Evolutionary conservation across 2,797 vertebrate species (phyloP).

Genomic region (Nannoperca australis): DNA sequence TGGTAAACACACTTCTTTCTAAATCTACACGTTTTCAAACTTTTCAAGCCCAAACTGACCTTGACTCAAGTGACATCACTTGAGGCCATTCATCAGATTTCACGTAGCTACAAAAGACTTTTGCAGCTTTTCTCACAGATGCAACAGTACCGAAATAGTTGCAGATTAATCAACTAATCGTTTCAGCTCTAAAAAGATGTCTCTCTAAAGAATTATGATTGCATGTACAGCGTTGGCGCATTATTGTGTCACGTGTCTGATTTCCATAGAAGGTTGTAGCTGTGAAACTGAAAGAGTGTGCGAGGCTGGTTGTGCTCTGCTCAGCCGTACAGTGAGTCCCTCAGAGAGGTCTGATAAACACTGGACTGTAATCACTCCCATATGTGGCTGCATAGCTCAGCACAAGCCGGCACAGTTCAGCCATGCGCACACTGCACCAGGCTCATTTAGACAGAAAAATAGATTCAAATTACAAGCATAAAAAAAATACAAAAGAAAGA

Average conservation of each 20-base stretch:
- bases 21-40: not conserved
- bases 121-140: not conserved
- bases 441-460: conserved; percentile 79
- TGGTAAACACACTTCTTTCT: not conserved
- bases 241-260: conserved; percentile 31
- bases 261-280: conserved; percentile 56
- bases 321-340: conserved; percentile 66
- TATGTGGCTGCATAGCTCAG: conserved; percentile 82
- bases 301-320: conserved; percentile 58
- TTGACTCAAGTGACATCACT: conserved; percentile 13
- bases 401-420: conserved; percentile 60
- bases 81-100: not conserved
- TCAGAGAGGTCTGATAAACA: conserved; percentile 79
- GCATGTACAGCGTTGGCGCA: not conserved
- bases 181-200: not conserved
- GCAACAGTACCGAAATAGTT: not conserved
- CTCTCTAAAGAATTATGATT: not conserved
- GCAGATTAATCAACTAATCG: not conserved
- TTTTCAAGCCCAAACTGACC: not conserved
- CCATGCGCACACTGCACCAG: conserved; percentile 69
- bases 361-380: conserved; percentile 82
- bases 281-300: conserved; percentile 44
- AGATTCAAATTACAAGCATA: conserved; percentile 76
- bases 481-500: conserved; percentile 55
- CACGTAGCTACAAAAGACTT: not conserved